Base-by-base conservation (phyloP, 1,140 invertebrate genomes). In the Drosophila albomicans region DNA sequence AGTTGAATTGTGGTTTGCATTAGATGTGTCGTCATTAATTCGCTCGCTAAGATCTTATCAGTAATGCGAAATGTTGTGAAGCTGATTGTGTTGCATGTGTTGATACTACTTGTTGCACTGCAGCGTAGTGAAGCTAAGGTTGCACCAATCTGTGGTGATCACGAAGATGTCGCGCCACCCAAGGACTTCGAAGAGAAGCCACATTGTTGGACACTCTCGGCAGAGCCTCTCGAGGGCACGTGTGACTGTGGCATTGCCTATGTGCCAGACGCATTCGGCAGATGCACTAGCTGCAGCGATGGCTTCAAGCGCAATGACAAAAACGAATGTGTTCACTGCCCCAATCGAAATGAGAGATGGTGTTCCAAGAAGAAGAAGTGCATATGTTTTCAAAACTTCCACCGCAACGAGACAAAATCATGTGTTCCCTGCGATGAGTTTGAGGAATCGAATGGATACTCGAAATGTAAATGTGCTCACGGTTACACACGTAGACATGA, bases 321-420 rank as follows among this genome's bases (percentile, higher is more conserved):
- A 1, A 41, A 41, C n/a, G 41, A 59, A 4, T 59, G 57, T 28
- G 3, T 59, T n/a, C 57, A 30, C 41, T 59, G 57, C 13, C 57
- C 57, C 6, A 6, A 30, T 16, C 6, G 28, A 16, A 45, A 28
- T 13, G 38, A 43, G 11, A 13, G 6, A 59, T 59, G 38, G 57
- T 59, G 57, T 45, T 5, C 46, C 15, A 8, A 7, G 13, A 15
- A 48, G 3, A 20, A 20, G 5, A 48, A 20, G 46, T 51, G 49
- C 49, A 51, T 51, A 8, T 51, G 49, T 16, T 1, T 3, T 2
- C 11, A 51, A 10, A 51, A 51, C 49, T 51, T 51, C 25, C 5
- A 16, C 0, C 49, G 49, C 1, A 51, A 28, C 11, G 49, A 28
- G 25, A 8, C 7, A 10, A 15, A 49, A 8, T 16, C 30, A 11